These are phyloP conservation scores for Ibycter americanus DNA, from an alignment of 2,797 vertebrate genomes.

Conservation along the genomic window DNA sequence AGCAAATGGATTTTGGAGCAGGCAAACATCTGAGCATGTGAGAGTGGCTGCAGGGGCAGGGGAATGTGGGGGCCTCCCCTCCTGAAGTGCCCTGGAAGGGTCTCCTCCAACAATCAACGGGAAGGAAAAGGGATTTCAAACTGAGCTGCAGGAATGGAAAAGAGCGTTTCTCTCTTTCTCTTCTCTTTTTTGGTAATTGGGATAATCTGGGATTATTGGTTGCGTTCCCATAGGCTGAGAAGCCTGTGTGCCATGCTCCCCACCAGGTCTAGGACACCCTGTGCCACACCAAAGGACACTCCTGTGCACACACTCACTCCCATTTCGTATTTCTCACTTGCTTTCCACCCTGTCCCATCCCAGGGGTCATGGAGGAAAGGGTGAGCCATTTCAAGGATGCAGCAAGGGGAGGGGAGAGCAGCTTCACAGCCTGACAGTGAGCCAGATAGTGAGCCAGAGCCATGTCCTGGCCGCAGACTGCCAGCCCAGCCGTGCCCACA, in stretches of 20 bases:
- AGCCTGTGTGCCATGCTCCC: not conserved
- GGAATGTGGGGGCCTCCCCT: not conserved
- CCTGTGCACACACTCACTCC: not conserved
- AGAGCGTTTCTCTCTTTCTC: not conserved
- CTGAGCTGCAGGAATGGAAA: not conserved
- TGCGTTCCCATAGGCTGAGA: not conserved
- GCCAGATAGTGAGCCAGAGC: not conserved
- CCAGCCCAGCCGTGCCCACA: fast-evolving
- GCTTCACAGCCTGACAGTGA: not conserved
- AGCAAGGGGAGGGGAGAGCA: not conserved
- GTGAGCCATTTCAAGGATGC: not conserved
- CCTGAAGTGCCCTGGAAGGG: not conserved
- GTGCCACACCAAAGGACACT: not conserved
- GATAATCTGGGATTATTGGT: not conserved
- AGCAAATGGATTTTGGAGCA: constrained; percentile 55
- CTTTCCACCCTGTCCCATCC: not conserved
- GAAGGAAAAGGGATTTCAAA: constrained; percentile 14
- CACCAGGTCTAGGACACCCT: not conserved
- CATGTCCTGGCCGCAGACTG: fast-evolving
- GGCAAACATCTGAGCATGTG: constrained; percentile 46
- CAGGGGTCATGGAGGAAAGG: not conserved
- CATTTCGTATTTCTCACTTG: not conserved
- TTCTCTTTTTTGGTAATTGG: not conserved
- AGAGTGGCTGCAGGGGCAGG: constrained; percentile 8
- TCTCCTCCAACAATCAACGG: not conserved